Evolutionary conservation across 2,113 vertebrate species (phyloP).

Genomic region (Pterocles orientalis): DNA sequence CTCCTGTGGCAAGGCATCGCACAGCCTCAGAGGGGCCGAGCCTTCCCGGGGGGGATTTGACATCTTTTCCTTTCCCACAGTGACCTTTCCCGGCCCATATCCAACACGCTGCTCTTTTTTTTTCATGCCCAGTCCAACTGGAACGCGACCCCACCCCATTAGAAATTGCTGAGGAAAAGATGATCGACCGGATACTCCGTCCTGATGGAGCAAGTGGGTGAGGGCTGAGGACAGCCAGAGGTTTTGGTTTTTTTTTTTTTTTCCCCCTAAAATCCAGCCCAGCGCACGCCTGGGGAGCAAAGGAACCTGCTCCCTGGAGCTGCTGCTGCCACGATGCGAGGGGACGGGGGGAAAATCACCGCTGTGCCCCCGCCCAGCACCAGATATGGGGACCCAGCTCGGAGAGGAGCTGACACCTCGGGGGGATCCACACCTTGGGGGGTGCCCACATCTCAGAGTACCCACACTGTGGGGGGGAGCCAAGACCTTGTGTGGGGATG

Average conservation of each 20-base stretch:
- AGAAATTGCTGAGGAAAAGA: background rate
- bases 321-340: background rate
- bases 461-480: no score
- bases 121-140: fast-evolving
- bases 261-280: background rate
- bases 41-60: background rate
- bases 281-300: background rate
- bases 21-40: background rate
- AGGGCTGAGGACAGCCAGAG: background rate
- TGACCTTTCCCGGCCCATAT: background rate
- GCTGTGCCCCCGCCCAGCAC: background rate
- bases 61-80: background rate
- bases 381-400: background rate
- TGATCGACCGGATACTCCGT: background rate
- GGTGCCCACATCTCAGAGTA: no score
- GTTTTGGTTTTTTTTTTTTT: no score
- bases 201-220: background rate
- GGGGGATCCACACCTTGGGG: no score
- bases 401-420: background rate
- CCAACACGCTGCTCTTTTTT: no score
- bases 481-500: no score
- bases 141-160: background rate
- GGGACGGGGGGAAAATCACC: fast-evolving
- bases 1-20: background rate
- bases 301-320: background rate